Percentiles rank a stretch among this genome's conserved stretches.
Evolutionary conservation across 2,113 vertebrate genomes (phyloP).

Genomic region (Salvelinus fontinalis): DNA sequence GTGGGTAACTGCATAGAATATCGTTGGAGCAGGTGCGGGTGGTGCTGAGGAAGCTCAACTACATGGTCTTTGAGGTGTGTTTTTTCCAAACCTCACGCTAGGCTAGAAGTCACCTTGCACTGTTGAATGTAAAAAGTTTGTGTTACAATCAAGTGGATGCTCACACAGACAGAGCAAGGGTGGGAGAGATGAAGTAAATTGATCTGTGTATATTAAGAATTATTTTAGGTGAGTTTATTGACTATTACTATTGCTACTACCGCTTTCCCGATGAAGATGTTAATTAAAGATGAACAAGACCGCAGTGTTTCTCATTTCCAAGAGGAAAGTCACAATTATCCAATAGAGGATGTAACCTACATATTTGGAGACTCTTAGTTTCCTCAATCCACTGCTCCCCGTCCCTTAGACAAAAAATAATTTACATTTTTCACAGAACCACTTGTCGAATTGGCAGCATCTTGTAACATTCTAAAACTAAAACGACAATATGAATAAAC

Average conservation of each 20-base stretch:
- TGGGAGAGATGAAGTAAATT: slow-evolving; percentile 17
- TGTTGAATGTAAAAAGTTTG: slow-evolving; percentile 71
- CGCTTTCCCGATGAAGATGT: slow-evolving; percentile 17
- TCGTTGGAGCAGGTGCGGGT: slow-evolving; percentile 26
- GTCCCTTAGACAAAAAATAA: no score
- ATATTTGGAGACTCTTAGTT: background rate
- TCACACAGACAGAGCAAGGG: slow-evolving; percentile 47
- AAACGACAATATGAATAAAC: background rate
- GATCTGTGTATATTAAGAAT: slow-evolving; percentile 36
- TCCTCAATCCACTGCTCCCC: background rate
- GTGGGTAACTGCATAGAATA: slow-evolving; percentile 7
- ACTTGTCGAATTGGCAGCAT: background rate
- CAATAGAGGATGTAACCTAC: background rate
- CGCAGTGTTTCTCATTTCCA: slow-evolving; percentile 27
- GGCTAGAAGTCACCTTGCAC: slow-evolving; percentile 47
- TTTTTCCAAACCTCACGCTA: slow-evolving; percentile 7
- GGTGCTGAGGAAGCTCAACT: slow-evolving; percentile 20
- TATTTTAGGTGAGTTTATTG: slow-evolving; percentile 41
- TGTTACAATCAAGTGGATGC: slow-evolving; percentile 38
- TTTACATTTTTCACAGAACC: slow-evolving; percentile 2
- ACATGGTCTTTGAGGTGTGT: background rate
- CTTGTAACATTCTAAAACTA: background rate
- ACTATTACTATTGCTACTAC: slow-evolving; percentile 41
- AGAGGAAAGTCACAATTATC: slow-evolving; percentile 2
- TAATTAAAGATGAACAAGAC: background rate